Conservation (phyloP, 1,140 invertebrate species). For the Druon quercuslanigerum region DNA sequence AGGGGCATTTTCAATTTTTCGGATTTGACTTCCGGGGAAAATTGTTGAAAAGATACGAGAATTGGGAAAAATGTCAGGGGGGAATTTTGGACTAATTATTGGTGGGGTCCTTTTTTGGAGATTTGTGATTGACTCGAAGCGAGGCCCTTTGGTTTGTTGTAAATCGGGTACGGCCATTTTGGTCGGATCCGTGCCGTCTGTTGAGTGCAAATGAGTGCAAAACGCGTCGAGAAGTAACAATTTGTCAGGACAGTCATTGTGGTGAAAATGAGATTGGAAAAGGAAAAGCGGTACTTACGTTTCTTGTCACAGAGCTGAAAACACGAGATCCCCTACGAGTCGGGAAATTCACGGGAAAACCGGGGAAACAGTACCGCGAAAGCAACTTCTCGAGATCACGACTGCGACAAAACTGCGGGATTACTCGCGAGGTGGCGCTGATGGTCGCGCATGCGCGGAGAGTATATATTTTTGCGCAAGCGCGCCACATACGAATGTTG, state of each 20-base stretch:
- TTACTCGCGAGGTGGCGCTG: slow-evolving; percentile 58
- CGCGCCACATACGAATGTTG: background rate
- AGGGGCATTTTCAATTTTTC: background rate
- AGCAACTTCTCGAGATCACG: slow-evolving; percentile 58
- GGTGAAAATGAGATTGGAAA: background rate
- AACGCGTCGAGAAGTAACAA: slow-evolving; percentile 30
- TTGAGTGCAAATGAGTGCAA: slow-evolving; percentile 36
- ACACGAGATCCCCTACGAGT: slow-evolving; percentile 42
- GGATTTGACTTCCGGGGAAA: slow-evolving; percentile 35
- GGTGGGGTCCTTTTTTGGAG: background rate
- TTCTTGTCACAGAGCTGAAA: slow-evolving; percentile 46
- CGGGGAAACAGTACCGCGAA: slow-evolving; percentile 53
- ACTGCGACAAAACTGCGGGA: slow-evolving; percentile 56
- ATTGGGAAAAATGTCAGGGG: background rate
- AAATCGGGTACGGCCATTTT: slow-evolving; percentile 71
- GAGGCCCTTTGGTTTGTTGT: slow-evolving; percentile 62
- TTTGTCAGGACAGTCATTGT: background rate
- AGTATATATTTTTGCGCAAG: background rate
- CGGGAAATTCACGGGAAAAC: slow-evolving; percentile 54
- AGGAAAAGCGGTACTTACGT: slow-evolving; percentile 58
- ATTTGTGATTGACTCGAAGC: background rate
- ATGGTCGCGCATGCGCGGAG: slow-evolving; percentile 50
- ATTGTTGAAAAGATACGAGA: slow-evolving; percentile 1
- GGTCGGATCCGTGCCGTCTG: slow-evolving; percentile 57
- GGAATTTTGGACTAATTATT: background rate